phyloP scores from a whole-genome alignment of 2,888 invertebrate species.

The Carpatolechia fugitivella region DNA sequence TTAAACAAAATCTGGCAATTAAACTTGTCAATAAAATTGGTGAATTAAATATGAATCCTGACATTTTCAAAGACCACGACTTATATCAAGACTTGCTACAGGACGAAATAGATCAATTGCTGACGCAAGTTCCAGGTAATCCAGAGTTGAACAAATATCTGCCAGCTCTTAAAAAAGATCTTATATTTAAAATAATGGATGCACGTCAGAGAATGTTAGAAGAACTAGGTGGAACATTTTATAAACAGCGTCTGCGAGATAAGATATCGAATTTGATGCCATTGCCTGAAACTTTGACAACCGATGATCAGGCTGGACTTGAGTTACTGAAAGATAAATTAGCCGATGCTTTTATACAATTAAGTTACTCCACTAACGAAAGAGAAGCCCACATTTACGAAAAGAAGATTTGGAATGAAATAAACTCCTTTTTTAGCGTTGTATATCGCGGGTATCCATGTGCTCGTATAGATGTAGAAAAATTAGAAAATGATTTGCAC shows the following conservation, averaged over 20 bases:
- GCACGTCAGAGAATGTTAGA: constrained; percentile 35
- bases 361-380: constrained; percentile 38
- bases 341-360: constrained; percentile 51
- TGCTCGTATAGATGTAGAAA: constrained; percentile 32
- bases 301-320: constrained; percentile 39
- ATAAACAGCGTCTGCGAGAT: constrained; percentile 46
- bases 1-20: constrained; percentile 37
- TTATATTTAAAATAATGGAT: constrained; percentile 35
- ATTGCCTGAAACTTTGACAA: constrained; percentile 23
- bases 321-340: constrained; percentile 49
- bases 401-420: constrained; percentile 39
- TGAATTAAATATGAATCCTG: constrained; percentile 46
- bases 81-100: constrained; percentile 42
- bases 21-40: constrained; percentile 41
- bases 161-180: constrained; percentile 29
- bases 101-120: constrained; percentile 41
- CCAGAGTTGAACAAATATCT: constrained; percentile 27
- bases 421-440: constrained; percentile 44
- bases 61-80: constrained; percentile 41
- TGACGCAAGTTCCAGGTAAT: constrained; percentile 27
- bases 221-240: constrained; percentile 37
- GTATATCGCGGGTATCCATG: constrained; percentile 38
- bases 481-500: constrained; percentile 43
- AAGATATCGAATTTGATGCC: constrained; percentile 41
- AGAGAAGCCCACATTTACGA: constrained; percentile 33